These are phyloP conservation scores for Myopa testacea DNA, from an alignment of 2,888 invertebrate genomes.

Conservation along the genomic window DNA sequence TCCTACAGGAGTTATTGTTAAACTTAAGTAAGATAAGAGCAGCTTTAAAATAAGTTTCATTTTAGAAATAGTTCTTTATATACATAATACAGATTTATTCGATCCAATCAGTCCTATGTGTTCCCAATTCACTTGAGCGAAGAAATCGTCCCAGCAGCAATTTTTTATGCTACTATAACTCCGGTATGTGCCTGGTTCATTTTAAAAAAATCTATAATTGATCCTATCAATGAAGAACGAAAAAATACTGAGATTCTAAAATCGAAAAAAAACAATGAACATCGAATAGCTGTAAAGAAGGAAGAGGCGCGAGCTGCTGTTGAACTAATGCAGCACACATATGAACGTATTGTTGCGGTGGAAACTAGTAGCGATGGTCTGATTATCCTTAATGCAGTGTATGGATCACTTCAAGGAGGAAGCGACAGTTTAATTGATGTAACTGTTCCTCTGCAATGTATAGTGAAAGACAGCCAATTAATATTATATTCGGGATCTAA, in stretches of 20 bases:
- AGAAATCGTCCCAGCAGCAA: slow-evolving; percentile 87
- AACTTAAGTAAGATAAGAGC: slow-evolving; percentile 78
- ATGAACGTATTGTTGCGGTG: slow-evolving; percentile 82
- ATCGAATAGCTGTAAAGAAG: slow-evolving; percentile 79
- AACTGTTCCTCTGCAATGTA: slow-evolving; percentile 93
- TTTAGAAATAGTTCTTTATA: slow-evolving; percentile 16
- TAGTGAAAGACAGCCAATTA: slow-evolving; percentile 91
- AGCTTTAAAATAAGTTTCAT: slow-evolving; percentile 26
- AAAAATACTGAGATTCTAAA: slow-evolving; percentile 84
- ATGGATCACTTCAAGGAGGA: slow-evolving; percentile 75
- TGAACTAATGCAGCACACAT: slow-evolving; percentile 92
- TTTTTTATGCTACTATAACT: slow-evolving; percentile 93
- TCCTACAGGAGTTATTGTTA: slow-evolving; percentile 89
- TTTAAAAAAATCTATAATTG: slow-evolving; percentile 86
- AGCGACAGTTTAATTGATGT: slow-evolving; percentile 78
- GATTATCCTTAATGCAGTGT: slow-evolving; percentile 85
- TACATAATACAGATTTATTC: slow-evolving; percentile 70
- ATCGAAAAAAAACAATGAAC: slow-evolving; percentile 82
- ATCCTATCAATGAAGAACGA: slow-evolving; percentile 83
- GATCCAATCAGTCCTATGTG: slow-evolving; percentile 88
- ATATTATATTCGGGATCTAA: slow-evolving; percentile 87
- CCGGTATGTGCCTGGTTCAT: slow-evolving; percentile 85
- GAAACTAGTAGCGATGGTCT: slow-evolving; percentile 88
- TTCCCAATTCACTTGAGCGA: slow-evolving; percentile 93
- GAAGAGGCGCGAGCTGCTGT: slow-evolving; percentile 88